phyloP scores from a whole-genome alignment of 2,113 vertebrate genomes.

The Sakesphorus luctuosus region DNA sequence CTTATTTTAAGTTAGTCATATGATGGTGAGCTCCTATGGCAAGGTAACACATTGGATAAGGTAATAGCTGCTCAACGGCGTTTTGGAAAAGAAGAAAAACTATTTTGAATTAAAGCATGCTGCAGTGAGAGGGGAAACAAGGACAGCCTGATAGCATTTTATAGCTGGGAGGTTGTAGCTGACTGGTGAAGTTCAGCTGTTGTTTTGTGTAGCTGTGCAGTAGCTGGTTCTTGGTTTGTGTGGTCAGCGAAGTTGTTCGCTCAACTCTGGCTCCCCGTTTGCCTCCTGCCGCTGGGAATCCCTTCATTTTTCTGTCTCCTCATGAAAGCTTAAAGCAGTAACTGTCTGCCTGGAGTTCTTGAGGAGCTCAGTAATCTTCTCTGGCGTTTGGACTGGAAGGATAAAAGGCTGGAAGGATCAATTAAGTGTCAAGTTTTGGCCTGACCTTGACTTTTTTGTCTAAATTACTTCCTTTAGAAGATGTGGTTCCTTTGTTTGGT shows the following conservation, averaged over 20 bases:
- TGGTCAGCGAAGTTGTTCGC: background rate
- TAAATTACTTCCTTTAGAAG: background rate
- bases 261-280: background rate
- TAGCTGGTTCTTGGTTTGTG: background rate
- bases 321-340: background rate
- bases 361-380: background rate
- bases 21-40: background rate
- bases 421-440: background rate
- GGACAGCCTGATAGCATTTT: background rate
- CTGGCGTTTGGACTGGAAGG: background rate
- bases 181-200: background rate
- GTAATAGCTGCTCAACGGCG: background rate
- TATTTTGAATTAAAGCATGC: background rate
- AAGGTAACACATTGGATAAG: background rate
- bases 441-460: background rate
- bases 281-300: fast-evolving
- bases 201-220: background rate
- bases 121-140: background rate
- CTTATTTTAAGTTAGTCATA: background rate
- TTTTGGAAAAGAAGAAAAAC: background rate
- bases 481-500: background rate
- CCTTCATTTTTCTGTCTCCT: fast-evolving
- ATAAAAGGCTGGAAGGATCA: background rate
- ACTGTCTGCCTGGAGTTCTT: background rate
- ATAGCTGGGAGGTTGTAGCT: background rate